Conservation (phyloP, 2,113 vertebrate species). For the Perca flavescens region DNA sequence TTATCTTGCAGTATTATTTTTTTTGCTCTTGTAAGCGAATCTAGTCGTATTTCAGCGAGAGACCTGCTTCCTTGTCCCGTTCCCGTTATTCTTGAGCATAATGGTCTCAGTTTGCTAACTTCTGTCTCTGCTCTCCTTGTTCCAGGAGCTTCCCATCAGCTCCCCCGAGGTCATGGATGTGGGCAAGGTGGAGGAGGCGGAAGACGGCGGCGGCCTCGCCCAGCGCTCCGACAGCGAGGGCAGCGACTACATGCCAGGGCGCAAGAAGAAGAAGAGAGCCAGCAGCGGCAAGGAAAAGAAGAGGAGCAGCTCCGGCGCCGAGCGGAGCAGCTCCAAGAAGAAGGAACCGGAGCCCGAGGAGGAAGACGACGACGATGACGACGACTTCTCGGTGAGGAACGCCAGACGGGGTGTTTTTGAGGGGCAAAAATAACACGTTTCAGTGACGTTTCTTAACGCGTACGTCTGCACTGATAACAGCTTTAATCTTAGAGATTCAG, state of each 20-base stretch:
- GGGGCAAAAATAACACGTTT: neutral
- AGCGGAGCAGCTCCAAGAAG: constrained; percentile 84
- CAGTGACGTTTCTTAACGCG: neutral
- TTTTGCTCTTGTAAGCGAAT: neutral
- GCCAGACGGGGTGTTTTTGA: neutral
- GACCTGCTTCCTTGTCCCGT: neutral
- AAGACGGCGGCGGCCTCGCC: constrained; percentile 81
- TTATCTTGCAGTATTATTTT: neutral
- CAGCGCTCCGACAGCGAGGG: constrained; percentile 96
- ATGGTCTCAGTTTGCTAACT: neutral
- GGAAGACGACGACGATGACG: constrained; percentile 92
- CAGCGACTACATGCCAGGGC: constrained; percentile 96
- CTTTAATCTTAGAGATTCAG: neutral
- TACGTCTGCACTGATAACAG: neutral
- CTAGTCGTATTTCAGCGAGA: neutral
- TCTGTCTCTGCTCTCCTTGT: neutral
- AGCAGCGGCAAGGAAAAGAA: constrained; percentile 93
- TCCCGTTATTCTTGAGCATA: fast-evolving
- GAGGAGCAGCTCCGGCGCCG: constrained; percentile 83
- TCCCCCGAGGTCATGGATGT: constrained; percentile 90
- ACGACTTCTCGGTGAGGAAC: constrained; percentile 89
- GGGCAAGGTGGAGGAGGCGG: constrained; percentile 81
- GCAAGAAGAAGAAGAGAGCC: constrained; percentile 95
- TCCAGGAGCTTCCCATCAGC: constrained; percentile 90
- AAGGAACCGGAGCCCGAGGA: constrained; percentile 90